These are phyloP conservation scores for Beroe forskalii DNA, from an alignment of 37 sponge, comb jelly and placozoan genomes.

Conservation along the genomic window DNA sequence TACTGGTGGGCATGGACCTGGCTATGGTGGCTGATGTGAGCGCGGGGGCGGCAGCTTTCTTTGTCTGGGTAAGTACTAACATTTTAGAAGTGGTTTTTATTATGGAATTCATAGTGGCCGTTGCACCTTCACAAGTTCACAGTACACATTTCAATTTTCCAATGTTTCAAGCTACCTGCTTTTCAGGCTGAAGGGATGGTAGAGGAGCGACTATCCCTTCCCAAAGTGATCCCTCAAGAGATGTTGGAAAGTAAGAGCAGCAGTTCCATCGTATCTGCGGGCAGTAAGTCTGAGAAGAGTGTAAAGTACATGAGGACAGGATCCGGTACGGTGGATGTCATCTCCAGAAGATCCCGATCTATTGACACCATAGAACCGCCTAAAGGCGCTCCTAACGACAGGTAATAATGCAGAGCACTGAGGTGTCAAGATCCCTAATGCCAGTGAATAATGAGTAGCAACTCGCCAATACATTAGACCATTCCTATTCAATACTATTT, in stretches of 20 bases:
- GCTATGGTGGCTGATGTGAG: constrained; percentile 65
- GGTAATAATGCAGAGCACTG: too few relatives aligned
- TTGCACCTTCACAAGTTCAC: not conserved
- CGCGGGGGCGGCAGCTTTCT: constrained; percentile 68
- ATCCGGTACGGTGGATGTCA: constrained; percentile 4
- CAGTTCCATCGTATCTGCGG: not conserved
- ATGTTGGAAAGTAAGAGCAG: not conserved
- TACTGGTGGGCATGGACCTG: constrained; percentile 50
- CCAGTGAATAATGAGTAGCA: too few relatives aligned
- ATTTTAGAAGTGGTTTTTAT: not conserved
- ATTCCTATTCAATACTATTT: too few relatives aligned
- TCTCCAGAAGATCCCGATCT: constrained; percentile 47
- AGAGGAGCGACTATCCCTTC: constrained; percentile 29
- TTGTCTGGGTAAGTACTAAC: constrained; percentile 62
- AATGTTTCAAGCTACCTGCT: not conserved
- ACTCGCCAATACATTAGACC: too few relatives aligned
- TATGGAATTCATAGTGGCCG: not conserved
- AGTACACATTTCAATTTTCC: not conserved
- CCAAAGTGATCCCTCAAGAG: constrained; percentile 43
- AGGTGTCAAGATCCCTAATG: too few relatives aligned
- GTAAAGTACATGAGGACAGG: constrained; percentile 23
- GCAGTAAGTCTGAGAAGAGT: not conserved
- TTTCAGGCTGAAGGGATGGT: constrained; percentile 58
- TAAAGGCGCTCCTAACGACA: too few relatives aligned
- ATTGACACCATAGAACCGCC: constrained; percentile 14